Evolutionary conservation across 2,113 vertebrate species (phyloP).

Genomic region (Leiothrix lutea): DNA sequence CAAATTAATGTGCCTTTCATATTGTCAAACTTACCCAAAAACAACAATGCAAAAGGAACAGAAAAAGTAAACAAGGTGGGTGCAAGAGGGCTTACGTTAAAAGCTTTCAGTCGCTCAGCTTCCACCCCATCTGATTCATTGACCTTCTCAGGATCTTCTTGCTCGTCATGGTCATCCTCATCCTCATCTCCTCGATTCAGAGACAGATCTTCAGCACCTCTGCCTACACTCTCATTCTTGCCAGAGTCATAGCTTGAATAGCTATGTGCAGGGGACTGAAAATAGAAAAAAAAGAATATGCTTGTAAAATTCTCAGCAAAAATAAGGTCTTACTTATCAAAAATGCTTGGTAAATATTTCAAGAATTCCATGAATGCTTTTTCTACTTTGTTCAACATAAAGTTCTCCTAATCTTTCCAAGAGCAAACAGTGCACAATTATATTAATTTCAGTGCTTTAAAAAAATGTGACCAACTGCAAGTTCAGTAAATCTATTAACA

Average conservation of each 20-base stretch:
- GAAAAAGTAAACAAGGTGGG: background rate
- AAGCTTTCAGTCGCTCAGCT: conserved; percentile 83
- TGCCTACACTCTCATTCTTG: conserved; percentile 81
- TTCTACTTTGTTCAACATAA: background rate
- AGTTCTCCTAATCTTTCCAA: background rate
- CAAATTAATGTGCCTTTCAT: conserved; percentile 61
- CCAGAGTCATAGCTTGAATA: conserved; percentile 85
- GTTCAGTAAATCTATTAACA: background rate
- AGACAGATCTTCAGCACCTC: conserved; percentile 81
- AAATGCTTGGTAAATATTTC: background rate
- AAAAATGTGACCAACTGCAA: background rate
- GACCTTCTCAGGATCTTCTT: conserved; percentile 81
- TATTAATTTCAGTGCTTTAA: background rate
- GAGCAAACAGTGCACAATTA: background rate
- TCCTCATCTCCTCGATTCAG: conserved; percentile 80
- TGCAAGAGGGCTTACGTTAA: conserved; percentile 79
- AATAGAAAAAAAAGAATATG: conserved; percentile 28
- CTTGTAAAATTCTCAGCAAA: background rate
- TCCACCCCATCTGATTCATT: conserved; percentile 81
- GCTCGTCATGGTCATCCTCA: conserved; percentile 83
- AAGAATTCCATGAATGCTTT: background rate
- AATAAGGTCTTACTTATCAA: background rate
- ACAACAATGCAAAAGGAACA: conserved; percentile 35
- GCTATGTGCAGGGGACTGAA: conserved; percentile 83
- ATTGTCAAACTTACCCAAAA: conserved; percentile 55